A percentile compares a stretch with the other conserved stretches of the same genome.
These are phyloP conservation scores for Brachyrhaphis roseni DNA, from an alignment of 2,797 vertebrate genomes.

Conservation along the genomic window DNA sequence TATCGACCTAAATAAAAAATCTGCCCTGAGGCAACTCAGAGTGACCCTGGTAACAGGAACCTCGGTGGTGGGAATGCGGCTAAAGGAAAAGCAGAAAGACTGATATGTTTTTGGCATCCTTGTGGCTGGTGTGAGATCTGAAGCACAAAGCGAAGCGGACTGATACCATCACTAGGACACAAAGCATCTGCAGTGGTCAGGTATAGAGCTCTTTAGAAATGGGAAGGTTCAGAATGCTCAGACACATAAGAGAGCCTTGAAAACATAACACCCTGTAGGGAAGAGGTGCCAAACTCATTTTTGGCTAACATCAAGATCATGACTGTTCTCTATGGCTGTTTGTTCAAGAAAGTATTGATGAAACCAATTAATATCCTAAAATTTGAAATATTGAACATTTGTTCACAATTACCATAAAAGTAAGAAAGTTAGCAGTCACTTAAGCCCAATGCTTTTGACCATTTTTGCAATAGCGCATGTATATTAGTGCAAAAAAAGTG, in stretches of 20 bases:
- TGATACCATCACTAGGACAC: conserved; percentile 63
- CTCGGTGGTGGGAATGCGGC: conserved; percentile 54
- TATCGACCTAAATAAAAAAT: conserved; percentile 48
- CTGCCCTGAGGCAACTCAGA: conserved; percentile 31
- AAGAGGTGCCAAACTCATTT: background rate
- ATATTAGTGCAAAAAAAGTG: no score
- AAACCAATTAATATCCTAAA: no score
- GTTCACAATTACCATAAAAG: no score
- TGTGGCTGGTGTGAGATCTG: conserved; percentile 58
- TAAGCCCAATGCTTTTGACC: no score
- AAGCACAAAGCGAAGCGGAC: conserved; percentile 64
- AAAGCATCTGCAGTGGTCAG: conserved; percentile 41
- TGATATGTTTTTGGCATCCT: conserved; percentile 62
- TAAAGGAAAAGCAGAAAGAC: conserved; percentile 58
- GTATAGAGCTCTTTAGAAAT: conserved; percentile 50
- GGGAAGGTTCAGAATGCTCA: conserved; percentile 3
- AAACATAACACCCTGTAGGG: background rate
- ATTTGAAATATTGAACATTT: no score
- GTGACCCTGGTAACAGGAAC: conserved; percentile 56
- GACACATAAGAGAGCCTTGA: conserved; percentile 21
- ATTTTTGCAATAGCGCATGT: no score
- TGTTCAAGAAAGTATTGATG: no score
- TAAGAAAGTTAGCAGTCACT: no score
- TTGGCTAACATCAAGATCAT: background rate
- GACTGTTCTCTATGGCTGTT: no score